Evolutionary conservation across 2,113 vertebrate species (phyloP), one percentile per base, ranked within the genome.

Genomic region (Platysteira castanea): DNA sequence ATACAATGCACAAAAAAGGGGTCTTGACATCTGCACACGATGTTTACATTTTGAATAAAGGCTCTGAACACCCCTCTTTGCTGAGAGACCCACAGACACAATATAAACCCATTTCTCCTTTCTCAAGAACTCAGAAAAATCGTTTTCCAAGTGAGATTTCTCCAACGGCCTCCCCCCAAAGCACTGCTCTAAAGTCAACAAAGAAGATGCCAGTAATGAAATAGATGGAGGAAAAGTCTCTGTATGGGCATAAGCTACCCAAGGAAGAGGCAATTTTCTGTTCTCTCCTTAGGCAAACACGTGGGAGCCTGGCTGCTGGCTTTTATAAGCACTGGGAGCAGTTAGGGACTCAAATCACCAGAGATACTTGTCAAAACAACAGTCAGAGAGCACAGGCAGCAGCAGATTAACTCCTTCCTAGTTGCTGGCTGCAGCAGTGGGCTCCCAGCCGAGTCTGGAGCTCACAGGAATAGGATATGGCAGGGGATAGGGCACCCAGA

Each of bases 351-450:
- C 92, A 96, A 93, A 94, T 95, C 93, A 94, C 88, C 60, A 95
- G 83, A 96, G 90, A 96, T 89, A 74, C 93, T 96, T 90, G 95
- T 96, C 96, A 96, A 95, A 95, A 96, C 87, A 96, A 90, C 83
- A 90, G 93, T 57, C 86, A 76, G 90, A 82, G 77, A 86, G 92
- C 92, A 93, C 39, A 95, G 64, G 76, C 93, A 96, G 93, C 82
- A 81, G 88, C 83, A 90, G 52, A 88, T 94, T 96, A 97, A 94
- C 95, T 93, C 95, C 49, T 95, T 95, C 82, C 3, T 31, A 44
- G 68, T 1, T 75, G 54, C 78, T 85, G 67, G 70, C 84, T 94
- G 10, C 67, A 91, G 42, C 50, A 35, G 15, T 57, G 33, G 70
- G 46, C 64, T 87, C 46, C 13, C 56, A 79, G 83, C 42, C 0